Base-by-base conservation (phyloP, 2,888 invertebrate genomes). In the Drosophila peninsularis region DNA sequence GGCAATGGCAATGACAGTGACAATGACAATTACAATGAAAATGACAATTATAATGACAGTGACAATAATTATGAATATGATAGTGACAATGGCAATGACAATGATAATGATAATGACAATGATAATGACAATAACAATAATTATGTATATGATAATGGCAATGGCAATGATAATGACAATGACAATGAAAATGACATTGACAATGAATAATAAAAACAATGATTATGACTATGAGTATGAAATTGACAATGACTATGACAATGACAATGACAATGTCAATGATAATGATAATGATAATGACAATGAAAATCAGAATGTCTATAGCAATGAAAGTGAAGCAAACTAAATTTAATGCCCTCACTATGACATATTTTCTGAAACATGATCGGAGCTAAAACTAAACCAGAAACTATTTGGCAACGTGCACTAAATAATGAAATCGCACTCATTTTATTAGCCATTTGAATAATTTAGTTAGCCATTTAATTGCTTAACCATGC, bases 401-500 rank as follows among this genome's bases (percentile, higher is more conserved):
- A 19, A 17, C 17, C 24, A 27, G 17, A 27, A 17, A 14, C 21
- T 4, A 21, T 50, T 36, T 21, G 5, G 10, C 2, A 50, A 36
- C 34, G 2, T 30, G 6, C 1, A n/a, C 11, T 4, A 42, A 27
- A 55, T 34, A 32, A 55, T 34, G 7, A 30, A 24, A 32, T 34
- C n/a, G 5, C 6, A 10, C 10, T 37, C 47, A 47, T 41, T 71
- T 39, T 37, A 55, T 62, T 62, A 36, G 13, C 27, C 21, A 42
- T 56, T 63, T 69, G 62, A 44, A 75, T 53, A 63, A 53, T 54
- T 41, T 49, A 37, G 52, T 24, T 57, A 57, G 36, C 32, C 14
- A 42, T 45, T 61, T 60, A 71, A 74, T 71, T 62, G 66, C 47
- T 65, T 45, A 64, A 53, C 58, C 58, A 58, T 47, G 47, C 41